Base-by-base conservation (phyloP, 1,140 invertebrate genomes). In the Carposina sasakii region DNA sequence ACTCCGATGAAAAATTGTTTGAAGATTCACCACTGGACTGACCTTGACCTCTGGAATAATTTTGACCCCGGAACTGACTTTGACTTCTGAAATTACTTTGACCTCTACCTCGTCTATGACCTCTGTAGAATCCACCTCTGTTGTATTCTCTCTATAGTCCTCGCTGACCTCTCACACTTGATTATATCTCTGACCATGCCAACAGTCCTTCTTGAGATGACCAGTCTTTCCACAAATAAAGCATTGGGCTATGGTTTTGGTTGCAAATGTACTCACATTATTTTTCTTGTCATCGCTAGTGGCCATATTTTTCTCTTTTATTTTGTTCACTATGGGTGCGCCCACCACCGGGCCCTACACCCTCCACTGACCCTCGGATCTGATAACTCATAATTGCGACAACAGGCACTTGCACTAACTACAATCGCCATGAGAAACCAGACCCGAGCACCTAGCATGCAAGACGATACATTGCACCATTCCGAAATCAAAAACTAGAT, bases 261-360 rank as follows among this genome's bases (percentile, higher is more conserved):
- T 62, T 52, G 16, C 13, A 60, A 63, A 63, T 57, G 58, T 63
- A 47, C 52, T 66, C 6, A 63, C 37, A 62, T 8, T 46, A 30
- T 1, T 5, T 37, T 8, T 3, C 5, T 3, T 20, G 17, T 17
- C 19, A 17, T 63, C 40, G 13, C 19, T 43, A 44, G 23, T 47
- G 2, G 47, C 23, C 48, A 59, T 67, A 64, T 64, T 72, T 68
- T 75, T 65, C 55, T 60, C 61, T 56, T 71, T 67, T 47, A 83
- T 77, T 73, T 81, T 81, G 26, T n/a, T n/a, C n/a, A n/a, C n/a
- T n/a, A n/a, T n/a, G n/a, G n/a, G n/a, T n/a, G n/a, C n/a, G n/a
- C n/a, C n/a, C n/a, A n/a, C n/a, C n/a, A n/a, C n/a, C n/a, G n/a
- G n/a, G n/a, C n/a, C n/a, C n/a, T n/a, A n/a, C n/a, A n/a, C n/a